These are phyloP conservation scores for Anthopleura sola DNA, from an alignment of 64 coral and sea anemone genomes.

Conservation along the genomic window DNA sequence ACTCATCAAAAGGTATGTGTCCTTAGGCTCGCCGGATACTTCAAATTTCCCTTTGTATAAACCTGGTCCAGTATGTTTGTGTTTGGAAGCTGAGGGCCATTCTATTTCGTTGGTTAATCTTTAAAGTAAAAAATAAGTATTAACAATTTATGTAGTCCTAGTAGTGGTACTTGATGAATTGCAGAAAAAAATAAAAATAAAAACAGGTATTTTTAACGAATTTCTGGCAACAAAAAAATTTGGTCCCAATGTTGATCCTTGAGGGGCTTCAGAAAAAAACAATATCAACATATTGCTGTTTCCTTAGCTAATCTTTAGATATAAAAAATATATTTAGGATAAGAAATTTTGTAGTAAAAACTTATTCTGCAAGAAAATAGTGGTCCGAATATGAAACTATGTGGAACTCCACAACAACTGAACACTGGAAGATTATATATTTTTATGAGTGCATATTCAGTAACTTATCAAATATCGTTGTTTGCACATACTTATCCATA, in stretches of 20 bases:
- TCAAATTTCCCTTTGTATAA: constrained; percentile 55
- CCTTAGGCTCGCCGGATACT: constrained; percentile 55
- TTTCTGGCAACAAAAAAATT: too few relatives aligned
- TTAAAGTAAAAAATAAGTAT: background rate
- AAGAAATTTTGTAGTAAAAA: too few relatives aligned
- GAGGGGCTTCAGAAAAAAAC: background rate
- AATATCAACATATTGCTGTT: background rate
- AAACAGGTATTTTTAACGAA: too few relatives aligned
- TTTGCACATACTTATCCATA: constrained; percentile 30
- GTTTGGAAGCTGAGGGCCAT: constrained; percentile 25
- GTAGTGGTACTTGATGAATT: background rate
- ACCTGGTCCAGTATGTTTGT: background rate
- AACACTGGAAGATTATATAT: too few relatives aligned
- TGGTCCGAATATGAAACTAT: background rate
- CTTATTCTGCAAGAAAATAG: background rate
- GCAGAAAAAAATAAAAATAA: too few relatives aligned
- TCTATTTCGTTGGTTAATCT: constrained; percentile 37
- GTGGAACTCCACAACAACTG: too few relatives aligned
- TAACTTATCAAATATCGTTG: background rate
- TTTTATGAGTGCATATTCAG: too few relatives aligned
- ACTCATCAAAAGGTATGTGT: constrained; percentile 67
- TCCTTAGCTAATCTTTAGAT: too few relatives aligned
- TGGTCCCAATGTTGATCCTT: too few relatives aligned
- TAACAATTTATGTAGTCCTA: background rate
- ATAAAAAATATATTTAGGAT: too few relatives aligned